Conservation (phyloP, 2,113 vertebrate species). For the Morone saxatilis region DNA sequence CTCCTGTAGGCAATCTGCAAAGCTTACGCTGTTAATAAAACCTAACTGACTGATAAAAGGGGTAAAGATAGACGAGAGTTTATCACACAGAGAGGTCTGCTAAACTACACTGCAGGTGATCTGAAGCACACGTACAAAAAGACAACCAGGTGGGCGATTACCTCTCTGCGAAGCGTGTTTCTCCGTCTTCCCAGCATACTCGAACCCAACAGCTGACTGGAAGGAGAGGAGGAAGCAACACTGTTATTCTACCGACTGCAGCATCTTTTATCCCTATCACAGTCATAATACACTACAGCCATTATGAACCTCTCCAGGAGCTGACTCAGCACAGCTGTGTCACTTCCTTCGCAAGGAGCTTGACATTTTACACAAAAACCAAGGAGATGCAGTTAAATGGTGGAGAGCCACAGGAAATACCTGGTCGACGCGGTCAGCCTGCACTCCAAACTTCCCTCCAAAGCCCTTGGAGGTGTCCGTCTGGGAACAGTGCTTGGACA, state of each 20-base stretch:
- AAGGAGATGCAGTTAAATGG: not conserved
- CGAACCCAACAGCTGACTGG: constrained; percentile 96
- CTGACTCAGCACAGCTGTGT: not conserved
- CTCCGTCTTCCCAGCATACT: constrained; percentile 96
- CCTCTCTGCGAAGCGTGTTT: constrained; percentile 99
- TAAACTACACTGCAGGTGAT: not conserved
- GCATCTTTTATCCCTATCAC: not conserved
- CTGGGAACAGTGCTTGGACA: constrained; percentile 96
- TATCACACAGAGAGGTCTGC: not conserved
- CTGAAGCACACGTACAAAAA: not conserved
- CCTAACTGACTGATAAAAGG: not conserved
- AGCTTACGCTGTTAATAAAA: not conserved
- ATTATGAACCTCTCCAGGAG: not conserved
- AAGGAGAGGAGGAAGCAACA: constrained; percentile 67
- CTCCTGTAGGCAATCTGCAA: not conserved
- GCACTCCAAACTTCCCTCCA: constrained; percentile 95
- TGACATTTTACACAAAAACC: not conserved
- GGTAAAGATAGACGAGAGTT: not conserved
- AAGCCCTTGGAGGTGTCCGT: constrained; percentile 94
- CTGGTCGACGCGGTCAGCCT: constrained; percentile 95
- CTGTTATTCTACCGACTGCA: not conserved
- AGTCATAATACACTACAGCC: not conserved
- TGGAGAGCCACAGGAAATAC: constrained; percentile 72
- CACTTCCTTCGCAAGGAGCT: not conserved
- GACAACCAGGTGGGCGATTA: constrained; percentile 58